Evolutionary conservation across 2,113 vertebrate genomes (phyloP).

Genomic region (Tamias sibiricus): DNA sequence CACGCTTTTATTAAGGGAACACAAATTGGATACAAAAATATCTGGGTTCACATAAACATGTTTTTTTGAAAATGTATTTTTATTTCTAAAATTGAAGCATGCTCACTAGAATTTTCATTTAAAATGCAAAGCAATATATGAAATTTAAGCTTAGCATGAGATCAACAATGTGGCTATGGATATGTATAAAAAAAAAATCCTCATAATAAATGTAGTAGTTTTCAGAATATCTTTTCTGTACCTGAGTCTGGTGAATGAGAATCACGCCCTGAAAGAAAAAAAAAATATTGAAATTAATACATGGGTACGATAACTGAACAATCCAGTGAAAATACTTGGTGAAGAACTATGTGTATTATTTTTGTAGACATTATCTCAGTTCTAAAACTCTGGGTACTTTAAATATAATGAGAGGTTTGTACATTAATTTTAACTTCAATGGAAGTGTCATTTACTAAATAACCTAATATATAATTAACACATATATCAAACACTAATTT

Average conservation of each 20-base stretch:
- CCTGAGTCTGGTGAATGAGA: conserved; percentile 96
- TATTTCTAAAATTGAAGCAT: conserved; percentile 30
- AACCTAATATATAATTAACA: conserved; percentile 35
- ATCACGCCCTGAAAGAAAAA: conserved; percentile 91
- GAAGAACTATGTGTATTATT: background rate
- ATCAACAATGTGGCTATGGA: background rate
- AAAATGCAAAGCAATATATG: background rate
- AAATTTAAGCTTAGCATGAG: conserved; percentile 12
- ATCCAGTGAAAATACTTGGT: background rate
- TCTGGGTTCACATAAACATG: conserved; percentile 65
- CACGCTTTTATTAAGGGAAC: conserved; percentile 91
- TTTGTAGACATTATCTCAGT: conserved; percentile 39
- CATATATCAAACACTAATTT: conserved; percentile 16
- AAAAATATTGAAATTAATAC: conserved; percentile 71
- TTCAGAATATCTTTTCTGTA: conserved; percentile 84
- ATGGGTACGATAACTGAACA: conserved; percentile 23
- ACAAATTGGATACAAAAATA: conserved; percentile 78
- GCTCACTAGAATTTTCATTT: background rate
- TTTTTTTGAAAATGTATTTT: conserved; percentile 49
- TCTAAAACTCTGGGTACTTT: background rate
- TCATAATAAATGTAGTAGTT: conserved; percentile 1
- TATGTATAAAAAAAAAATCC: conserved; percentile 33
- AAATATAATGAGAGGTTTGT: background rate
- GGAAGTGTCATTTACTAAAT: background rate
- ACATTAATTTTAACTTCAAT: conserved; percentile 24